Conservation (phyloP, 2,113 vertebrate genomes). For the Callipepla squamata region DNA sequence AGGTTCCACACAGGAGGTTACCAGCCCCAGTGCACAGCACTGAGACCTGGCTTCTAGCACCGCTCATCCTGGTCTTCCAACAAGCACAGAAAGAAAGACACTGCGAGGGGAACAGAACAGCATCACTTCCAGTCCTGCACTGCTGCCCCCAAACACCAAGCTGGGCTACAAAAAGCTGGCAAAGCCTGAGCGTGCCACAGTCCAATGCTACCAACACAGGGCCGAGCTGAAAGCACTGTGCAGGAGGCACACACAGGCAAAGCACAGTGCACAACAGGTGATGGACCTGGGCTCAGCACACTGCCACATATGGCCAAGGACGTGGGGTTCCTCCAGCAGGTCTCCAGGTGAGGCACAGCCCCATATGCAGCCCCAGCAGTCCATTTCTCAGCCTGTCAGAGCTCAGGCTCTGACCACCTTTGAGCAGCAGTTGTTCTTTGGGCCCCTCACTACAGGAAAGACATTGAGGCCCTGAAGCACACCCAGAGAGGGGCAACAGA, state of each 20-base stretch:
- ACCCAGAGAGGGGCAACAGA: too few relatives aligned
- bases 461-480: too few relatives aligned
- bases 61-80: background rate
- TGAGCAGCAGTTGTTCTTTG: too few relatives aligned
- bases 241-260: background rate
- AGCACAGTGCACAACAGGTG: background rate
- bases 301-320: accelerated
- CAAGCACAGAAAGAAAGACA: background rate
- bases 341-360: background rate
- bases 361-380: accelerated
- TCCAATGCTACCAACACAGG: background rate
- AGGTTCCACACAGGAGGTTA: background rate
- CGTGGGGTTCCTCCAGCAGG: accelerated
- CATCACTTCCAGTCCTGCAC: background rate
- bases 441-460: too few relatives aligned
- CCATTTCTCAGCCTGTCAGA: background rate
- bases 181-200: background rate
- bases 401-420: background rate
- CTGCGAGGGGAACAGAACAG: conserved; percentile 19
- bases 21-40: accelerated
- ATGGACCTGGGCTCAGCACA: background rate
- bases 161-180: background rate
- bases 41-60: accelerated
- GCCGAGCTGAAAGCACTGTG: accelerated
- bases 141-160: background rate